A percentile compares a stretch with the other conserved stretches of the same genome.
phyloP scores from a whole-genome alignment of 2,888 invertebrate genomes.

The Pediacus dermestoides region DNA sequence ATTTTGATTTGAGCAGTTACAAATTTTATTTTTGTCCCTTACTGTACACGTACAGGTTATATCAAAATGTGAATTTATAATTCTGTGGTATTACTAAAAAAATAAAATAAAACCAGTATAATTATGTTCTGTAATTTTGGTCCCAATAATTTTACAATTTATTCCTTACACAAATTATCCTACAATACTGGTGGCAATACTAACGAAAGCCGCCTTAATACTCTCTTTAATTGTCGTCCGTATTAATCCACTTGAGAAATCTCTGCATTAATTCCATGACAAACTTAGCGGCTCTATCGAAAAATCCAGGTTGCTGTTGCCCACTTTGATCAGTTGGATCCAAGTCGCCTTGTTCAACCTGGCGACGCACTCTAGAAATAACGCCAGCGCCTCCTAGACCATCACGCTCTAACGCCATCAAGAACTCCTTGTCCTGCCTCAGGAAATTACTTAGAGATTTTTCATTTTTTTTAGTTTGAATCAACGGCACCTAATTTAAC shows the following conservation, averaged over 20 bases:
- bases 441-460: too few relatives aligned
- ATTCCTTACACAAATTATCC: conserved; percentile 15
- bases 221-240: conserved; percentile 34
- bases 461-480: too few relatives aligned
- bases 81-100: too few relatives aligned
- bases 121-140: too few relatives aligned
- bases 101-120: too few relatives aligned
- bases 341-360: conserved; percentile 23
- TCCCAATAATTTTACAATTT: too few relatives aligned
- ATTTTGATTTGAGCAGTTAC: too few relatives aligned
- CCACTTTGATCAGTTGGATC: conserved; percentile 18
- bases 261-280: conserved; percentile 48
- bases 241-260: conserved; percentile 51
- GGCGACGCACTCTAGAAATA: conserved; percentile 21
- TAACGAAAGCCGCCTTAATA: conserved; percentile 10
- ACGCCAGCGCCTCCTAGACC: conserved; percentile 6
- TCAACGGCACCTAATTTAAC: too few relatives aligned
- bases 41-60: too few relatives aligned
- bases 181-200: conserved; percentile 19
- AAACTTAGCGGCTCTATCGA: conserved; percentile 48
- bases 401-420: not conserved
- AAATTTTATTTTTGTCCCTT: too few relatives aligned
- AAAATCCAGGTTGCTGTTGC: conserved; percentile 38
- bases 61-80: too few relatives aligned
- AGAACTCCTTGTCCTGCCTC: conserved; percentile 7